Evolutionary conservation across 2,797 vertebrate genomes (phyloP).

Genomic region (Telmatherina bonti): DNA sequence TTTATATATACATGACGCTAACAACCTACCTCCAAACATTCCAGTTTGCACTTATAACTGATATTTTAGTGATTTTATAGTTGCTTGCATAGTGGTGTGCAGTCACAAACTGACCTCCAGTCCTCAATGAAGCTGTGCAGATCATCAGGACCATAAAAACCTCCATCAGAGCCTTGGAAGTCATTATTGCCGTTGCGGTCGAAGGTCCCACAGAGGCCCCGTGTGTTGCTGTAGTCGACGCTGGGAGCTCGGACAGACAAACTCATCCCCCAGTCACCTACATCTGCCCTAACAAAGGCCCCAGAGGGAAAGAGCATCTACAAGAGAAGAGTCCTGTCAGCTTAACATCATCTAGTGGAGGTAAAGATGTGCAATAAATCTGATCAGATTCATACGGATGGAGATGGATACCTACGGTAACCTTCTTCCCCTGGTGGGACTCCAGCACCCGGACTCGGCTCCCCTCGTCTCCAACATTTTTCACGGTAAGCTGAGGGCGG

Average conservation of each 20-base stretch:
- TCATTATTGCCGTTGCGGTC: conserved; percentile 84
- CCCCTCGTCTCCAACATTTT: conserved; percentile 35
- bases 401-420: conserved; percentile 80
- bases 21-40: too few relatives aligned
- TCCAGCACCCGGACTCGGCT: conserved; percentile 79
- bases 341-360: neutral
- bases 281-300: conserved; percentile 82
- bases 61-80: too few relatives aligned
- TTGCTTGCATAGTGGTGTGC: neutral
- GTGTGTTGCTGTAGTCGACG: conserved; percentile 80
- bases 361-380: neutral
- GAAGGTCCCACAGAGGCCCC: conserved; percentile 84
- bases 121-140: conserved; percentile 78
- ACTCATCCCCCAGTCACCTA: conserved; percentile 85
- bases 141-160: conserved; percentile 33
- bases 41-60: too few relatives aligned
- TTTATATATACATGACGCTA: too few relatives aligned
- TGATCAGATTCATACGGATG: too few relatives aligned
- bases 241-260: conserved; percentile 78
- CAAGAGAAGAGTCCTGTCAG: conserved; percentile 49
- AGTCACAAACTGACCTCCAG: conserved; percentile 77
- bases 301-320: conserved; percentile 87
- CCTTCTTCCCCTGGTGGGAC: conserved; percentile 86
- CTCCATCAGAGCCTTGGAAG: conserved; percentile 65
- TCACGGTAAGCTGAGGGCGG: conserved; percentile 78